Conservation (phyloP, 2,113 vertebrate species). For the Scartelaos histophorus region DNA sequence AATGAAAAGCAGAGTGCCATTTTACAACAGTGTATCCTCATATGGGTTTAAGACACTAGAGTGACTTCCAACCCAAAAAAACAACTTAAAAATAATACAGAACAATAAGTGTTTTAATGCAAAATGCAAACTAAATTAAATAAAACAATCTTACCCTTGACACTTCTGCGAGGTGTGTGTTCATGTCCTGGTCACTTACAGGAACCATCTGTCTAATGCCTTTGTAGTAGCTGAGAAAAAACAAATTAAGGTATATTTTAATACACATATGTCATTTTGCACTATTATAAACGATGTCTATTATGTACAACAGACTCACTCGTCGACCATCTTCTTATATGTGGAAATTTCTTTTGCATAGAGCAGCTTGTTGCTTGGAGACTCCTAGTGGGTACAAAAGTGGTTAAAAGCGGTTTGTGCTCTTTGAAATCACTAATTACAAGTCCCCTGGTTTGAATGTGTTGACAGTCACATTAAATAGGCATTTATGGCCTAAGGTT, state of each 20-base stretch:
- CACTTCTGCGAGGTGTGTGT: slow-evolving; percentile 95
- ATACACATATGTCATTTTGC: background rate
- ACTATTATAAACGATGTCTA: background rate
- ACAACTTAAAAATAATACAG: too few species aligned
- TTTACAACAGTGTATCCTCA: background rate
- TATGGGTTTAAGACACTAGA: background rate
- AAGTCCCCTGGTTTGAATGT: background rate
- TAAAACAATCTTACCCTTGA: slow-evolving; percentile 84
- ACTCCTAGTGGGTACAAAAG: slow-evolving; percentile 78
- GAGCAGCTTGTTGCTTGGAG: slow-evolving; percentile 96
- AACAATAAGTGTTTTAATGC: background rate
- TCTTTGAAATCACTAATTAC: background rate
- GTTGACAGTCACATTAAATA: background rate
- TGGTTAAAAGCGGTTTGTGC: background rate
- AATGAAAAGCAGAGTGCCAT: background rate
- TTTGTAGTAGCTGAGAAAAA: slow-evolving; percentile 84
- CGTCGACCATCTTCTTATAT: slow-evolving; percentile 99
- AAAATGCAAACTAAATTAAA: background rate
- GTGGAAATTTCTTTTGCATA: slow-evolving; percentile 97
- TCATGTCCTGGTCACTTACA: slow-evolving; percentile 99
- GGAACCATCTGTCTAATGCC: slow-evolving; percentile 94
- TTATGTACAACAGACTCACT: slow-evolving; percentile 81
- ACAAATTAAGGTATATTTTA: background rate
- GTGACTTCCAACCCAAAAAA: background rate
- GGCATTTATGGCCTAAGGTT: too few species aligned